phyloP scores from a whole-genome alignment of 2,797 vertebrate genomes.

The Orestias chungarensis region DNA sequence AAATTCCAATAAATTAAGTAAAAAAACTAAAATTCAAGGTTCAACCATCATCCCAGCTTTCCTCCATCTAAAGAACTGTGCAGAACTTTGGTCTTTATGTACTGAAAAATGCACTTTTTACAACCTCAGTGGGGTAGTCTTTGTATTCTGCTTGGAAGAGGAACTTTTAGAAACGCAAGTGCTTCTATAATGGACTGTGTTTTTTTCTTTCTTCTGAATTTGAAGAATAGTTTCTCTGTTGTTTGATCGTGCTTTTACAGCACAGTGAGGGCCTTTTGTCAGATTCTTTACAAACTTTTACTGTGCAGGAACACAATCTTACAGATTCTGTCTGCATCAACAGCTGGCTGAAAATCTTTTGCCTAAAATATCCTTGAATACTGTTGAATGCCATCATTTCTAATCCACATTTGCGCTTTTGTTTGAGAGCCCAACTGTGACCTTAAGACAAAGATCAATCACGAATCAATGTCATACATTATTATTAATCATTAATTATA shows the following conservation, averaged over 20 bases:
- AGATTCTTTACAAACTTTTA: slow-evolving; percentile 11
- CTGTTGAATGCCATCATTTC: slow-evolving; percentile 4
- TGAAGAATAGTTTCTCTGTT: slow-evolving; percentile 8
- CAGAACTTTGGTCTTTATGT: not conserved
- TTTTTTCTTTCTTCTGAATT: not conserved
- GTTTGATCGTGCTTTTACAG: slow-evolving; percentile 13
- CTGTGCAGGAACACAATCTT: slow-evolving; percentile 29
- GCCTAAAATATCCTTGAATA: slow-evolving; percentile 6
- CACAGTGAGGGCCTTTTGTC: slow-evolving; percentile 18
- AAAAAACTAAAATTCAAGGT: not conserved
- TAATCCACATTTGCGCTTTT: not conserved
- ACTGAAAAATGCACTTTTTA: not conserved
- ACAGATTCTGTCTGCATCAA: not conserved
- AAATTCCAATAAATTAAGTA: not conserved
- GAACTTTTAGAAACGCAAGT: slow-evolving; percentile 15
- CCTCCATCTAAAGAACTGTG: not conserved
- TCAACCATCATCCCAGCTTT: not conserved
- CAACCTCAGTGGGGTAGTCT: not conserved
- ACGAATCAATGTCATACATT: not conserved
- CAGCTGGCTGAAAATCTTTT: not conserved
- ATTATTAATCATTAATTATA: too few species aligned
- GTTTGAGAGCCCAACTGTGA: not conserved
- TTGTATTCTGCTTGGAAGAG: not conserved
- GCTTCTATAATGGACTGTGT: not conserved
- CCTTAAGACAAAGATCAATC: not conserved